A percentile compares a stretch with the other conserved stretches of the same genome.
Conservation (phyloP, 2,888 invertebrate genomes). For the Kryphioiulus occultus region DNA sequence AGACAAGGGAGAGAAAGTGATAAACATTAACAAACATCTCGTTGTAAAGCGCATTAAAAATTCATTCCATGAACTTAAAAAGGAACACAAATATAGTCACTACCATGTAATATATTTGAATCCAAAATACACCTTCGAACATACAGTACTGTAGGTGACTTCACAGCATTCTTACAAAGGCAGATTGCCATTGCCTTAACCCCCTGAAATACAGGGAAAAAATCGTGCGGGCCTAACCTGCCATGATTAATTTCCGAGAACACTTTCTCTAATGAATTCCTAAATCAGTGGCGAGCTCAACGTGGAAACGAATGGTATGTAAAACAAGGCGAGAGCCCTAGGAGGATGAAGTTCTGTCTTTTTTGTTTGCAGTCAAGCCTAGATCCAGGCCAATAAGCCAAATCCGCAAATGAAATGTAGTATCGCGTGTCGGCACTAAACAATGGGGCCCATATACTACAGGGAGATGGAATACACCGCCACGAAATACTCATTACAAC, state of each 20-base stretch:
- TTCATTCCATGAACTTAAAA: too few species aligned
- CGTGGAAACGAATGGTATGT: slow-evolving; percentile 22
- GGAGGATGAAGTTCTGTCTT: neutral
- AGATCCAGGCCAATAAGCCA: slow-evolving; percentile 20
- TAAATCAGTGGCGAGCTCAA: slow-evolving; percentile 39
- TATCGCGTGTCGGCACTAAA: neutral
- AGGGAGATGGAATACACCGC: slow-evolving; percentile 4
- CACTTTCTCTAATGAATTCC: slow-evolving; percentile 43
- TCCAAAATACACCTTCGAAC: too few species aligned
- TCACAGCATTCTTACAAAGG: neutral
- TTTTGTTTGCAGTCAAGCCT: neutral
- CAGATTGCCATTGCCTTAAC: neutral
- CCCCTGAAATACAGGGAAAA: neutral
- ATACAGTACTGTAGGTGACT: too few species aligned
- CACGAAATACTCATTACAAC: slow-evolving; percentile 39
- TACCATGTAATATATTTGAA: too few species aligned
- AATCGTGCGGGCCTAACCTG: neutral
- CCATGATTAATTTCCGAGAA: slow-evolving; percentile 40
- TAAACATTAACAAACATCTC: too few species aligned
- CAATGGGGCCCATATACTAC: neutral
- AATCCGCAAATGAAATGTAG: slow-evolving; percentile 26
- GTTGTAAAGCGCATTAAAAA: too few species aligned
- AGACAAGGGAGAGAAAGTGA: too few species aligned
- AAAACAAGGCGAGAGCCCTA: slow-evolving; percentile 33
- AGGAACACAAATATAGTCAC: too few species aligned